phyloP scores from a whole-genome alignment of 2,888 invertebrate genomes.

The Agonopterix subpropinquella region DNA sequence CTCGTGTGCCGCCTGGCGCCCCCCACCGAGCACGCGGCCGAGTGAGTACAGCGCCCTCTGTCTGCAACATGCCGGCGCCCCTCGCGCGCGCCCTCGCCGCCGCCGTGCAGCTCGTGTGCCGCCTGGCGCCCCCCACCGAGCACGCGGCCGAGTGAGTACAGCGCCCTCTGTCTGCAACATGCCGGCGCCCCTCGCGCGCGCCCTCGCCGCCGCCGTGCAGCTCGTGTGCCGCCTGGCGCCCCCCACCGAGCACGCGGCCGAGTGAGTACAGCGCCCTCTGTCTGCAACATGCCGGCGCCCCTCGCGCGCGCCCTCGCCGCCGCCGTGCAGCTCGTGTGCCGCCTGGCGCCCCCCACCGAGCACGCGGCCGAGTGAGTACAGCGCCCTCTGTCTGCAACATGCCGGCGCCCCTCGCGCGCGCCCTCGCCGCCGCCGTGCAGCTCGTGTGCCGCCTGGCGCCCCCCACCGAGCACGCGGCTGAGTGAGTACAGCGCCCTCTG shows the following conservation, averaged over 20 bases:
- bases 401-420: constrained; percentile 65
- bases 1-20: constrained; percentile 89
- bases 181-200: constrained; percentile 65
- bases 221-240: constrained; percentile 89
- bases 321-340: constrained; percentile 81
- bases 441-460: constrained; percentile 89
- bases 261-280: constrained; percentile 4
- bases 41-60: constrained; percentile 66
- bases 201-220: constrained; percentile 77
- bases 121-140: constrained; percentile 79
- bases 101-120: constrained; percentile 81
- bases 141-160: constrained; percentile 6
- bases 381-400: background rate
- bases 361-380: constrained; percentile 6
- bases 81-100: constrained; percentile 76
- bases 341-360: constrained; percentile 79
- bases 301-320: constrained; percentile 76
- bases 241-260: constrained; percentile 8
- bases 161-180: background rate
- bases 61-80: constrained; percentile 76
- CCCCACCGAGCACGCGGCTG: constrained; percentile 8
- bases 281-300: constrained; percentile 25
- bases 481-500: constrained; percentile 4
- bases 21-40: constrained; percentile 78
- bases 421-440: constrained; percentile 77